A percentile compares a stretch with the other conserved stretches of the same genome.
Evolutionary conservation across 2,888 invertebrate species (phyloP).

Genomic region (Aspidiotus destructor): DNA sequence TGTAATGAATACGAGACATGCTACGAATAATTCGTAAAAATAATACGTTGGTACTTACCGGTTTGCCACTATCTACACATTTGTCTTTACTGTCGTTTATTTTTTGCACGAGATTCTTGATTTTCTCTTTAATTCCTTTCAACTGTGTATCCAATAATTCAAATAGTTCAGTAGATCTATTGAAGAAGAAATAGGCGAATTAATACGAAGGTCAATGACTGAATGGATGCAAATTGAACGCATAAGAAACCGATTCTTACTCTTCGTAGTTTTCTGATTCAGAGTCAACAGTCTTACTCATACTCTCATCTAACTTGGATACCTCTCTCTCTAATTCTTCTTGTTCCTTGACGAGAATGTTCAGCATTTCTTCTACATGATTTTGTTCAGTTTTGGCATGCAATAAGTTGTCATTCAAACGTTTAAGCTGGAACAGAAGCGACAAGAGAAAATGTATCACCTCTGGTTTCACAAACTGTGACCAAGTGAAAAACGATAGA

Average conservation of each 20-base stretch:
- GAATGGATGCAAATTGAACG: neutral
- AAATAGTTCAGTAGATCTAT: slow-evolving; percentile 14
- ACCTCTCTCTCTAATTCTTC: slow-evolving; percentile 22
- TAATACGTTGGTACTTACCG: slow-evolving; percentile 6
- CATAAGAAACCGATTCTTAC: neutral
- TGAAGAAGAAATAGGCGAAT: neutral
- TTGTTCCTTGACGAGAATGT: slow-evolving; percentile 16
- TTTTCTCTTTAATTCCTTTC: slow-evolving; percentile 6
- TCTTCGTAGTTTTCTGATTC: slow-evolving; percentile 19
- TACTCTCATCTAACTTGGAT: slow-evolving; percentile 9
- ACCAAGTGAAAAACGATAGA: neutral
- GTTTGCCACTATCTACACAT: slow-evolving; percentile 15
- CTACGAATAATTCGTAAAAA: neutral
- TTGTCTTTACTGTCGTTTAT: slow-evolving; percentile 9
- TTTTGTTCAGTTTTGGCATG: slow-evolving; percentile 26
- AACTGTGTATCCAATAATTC: slow-evolving; percentile 19
- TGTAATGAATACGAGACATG: neutral
- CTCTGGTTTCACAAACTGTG: neutral
- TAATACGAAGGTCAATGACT: neutral
- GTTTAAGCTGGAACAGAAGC: slow-evolving; percentile 9
- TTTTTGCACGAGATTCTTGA: slow-evolving; percentile 17
- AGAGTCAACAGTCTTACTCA: neutral
- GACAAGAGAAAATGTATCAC: neutral
- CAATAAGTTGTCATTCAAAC: slow-evolving; percentile 3
- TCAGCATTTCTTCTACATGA: slow-evolving; percentile 10